These are phyloP conservation scores for Monopis laevigella DNA, from an alignment of 2,888 invertebrate genomes.

Conservation along the genomic window DNA sequence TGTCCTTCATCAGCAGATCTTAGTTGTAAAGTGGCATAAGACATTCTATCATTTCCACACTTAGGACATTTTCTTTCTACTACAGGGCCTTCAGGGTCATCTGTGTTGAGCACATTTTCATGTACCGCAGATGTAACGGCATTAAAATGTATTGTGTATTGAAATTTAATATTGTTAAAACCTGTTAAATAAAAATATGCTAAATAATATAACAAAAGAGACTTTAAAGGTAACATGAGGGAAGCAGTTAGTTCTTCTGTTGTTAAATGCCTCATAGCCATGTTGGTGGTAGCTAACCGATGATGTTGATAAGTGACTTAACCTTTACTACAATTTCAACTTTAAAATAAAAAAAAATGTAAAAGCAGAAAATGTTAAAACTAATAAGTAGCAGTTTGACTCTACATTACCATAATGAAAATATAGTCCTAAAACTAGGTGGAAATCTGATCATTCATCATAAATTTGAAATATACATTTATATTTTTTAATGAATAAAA, in stretches of 20 bases:
- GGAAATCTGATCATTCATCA: not conserved
- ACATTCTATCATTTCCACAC: conserved; percentile 93
- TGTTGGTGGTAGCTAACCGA: too few species aligned
- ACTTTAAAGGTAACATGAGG: too few species aligned
- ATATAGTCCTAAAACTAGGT: not conserved
- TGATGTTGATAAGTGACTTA: too few species aligned
- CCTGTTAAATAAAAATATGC: conserved; percentile 64
- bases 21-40: conserved; percentile 93
- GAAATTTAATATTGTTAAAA: conserved; percentile 71
- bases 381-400: conserved; percentile 1
- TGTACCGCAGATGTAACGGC: conserved; percentile 42
- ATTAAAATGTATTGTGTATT: conserved; percentile 80
- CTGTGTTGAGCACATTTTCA: conserved; percentile 38
- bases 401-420: not conserved
- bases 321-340: too few species aligned
- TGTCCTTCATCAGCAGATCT: conserved; percentile 99
- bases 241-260: too few species aligned
- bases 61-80: conserved; percentile 85
- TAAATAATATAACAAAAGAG: too few species aligned
- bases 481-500: not conserved
- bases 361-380: too few species aligned
- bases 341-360: too few species aligned
- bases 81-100: conserved; percentile 76
- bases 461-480: not conserved
- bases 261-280: too few species aligned